These are phyloP conservation scores for Siderastrea siderea DNA, from an alignment of 92 coral and sea anemone genomes.

Conservation along the genomic window DNA sequence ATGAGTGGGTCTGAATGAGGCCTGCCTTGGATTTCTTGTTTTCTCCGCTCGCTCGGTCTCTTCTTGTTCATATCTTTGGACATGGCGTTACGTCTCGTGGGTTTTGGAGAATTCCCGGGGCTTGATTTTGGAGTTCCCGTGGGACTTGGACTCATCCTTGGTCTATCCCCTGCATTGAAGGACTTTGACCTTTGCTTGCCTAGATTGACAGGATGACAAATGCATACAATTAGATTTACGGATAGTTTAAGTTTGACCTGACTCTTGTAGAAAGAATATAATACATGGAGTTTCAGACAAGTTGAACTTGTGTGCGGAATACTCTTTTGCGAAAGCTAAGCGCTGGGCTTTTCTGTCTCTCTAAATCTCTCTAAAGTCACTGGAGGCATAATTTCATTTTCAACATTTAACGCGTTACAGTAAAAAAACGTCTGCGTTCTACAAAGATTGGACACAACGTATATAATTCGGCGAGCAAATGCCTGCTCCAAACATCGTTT, in stretches of 20 bases:
- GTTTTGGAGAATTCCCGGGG: slow-evolving; percentile 33
- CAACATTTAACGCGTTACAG: too few species aligned
- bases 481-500: background rate
- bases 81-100: slow-evolving; percentile 27
- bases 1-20: slow-evolving; percentile 73
- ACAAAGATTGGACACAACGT: too few species aligned
- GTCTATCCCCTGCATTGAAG: slow-evolving; percentile 38
- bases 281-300: too few species aligned
- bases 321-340: too few species aligned
- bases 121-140: slow-evolving; percentile 40
- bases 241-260: background rate
- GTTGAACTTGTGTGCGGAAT: too few species aligned
- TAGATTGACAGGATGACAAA: background rate
- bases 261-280: background rate
- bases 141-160: slow-evolving; percentile 11
- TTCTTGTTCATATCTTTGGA: slow-evolving; percentile 28
- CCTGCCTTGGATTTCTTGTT: slow-evolving; percentile 28
- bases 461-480: background rate
- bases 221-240: too few species aligned
- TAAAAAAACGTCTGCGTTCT: too few species aligned
- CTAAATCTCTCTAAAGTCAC: too few species aligned
- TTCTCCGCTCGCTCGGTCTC: slow-evolving; percentile 22
- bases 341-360: too few species aligned
- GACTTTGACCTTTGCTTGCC: slow-evolving; percentile 40
- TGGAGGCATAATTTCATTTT: too few species aligned